These are phyloP conservation scores for Petrocephalus sullivani DNA, from an alignment of 2,797 vertebrate genomes.

Conservation along the genomic window DNA sequence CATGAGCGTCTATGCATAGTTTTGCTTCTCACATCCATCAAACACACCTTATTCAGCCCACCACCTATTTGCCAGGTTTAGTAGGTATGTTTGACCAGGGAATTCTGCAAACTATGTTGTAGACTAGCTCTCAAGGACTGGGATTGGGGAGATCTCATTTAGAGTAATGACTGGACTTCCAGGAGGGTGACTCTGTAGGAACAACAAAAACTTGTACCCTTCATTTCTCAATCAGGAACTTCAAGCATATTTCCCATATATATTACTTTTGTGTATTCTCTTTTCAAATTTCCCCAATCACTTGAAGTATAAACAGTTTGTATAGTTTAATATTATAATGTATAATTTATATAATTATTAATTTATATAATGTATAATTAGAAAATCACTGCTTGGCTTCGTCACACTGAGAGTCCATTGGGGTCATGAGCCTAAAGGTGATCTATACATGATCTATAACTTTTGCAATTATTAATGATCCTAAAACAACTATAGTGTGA, in stretches of 20 bases:
- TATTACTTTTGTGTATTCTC: too few species aligned
- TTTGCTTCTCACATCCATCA: background rate
- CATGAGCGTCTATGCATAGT: background rate
- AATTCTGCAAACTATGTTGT: background rate
- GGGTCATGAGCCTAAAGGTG: background rate
- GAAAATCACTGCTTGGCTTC: background rate
- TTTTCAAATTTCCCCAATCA: too few species aligned
- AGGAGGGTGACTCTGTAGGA: background rate
- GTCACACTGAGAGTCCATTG: background rate
- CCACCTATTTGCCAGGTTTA: background rate
- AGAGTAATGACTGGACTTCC: background rate
- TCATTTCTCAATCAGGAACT: background rate
- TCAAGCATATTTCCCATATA: background rate
- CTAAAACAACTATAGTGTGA: background rate
- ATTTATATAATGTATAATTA: background rate
- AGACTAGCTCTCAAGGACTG: background rate
- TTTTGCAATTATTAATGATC: background rate
- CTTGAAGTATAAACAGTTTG: too few species aligned
- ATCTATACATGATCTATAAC: background rate
- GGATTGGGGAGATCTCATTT: background rate
- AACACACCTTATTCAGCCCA: background rate
- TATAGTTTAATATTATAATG: too few species aligned
- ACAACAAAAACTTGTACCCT: background rate
- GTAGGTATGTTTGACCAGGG: background rate
- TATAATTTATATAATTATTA: too few species aligned